Percentiles rank a stretch among this genome's conserved stretches.
phyloP scores from a whole-genome alignment of 2,113 vertebrate species.

The Irena cyanogastra region DNA sequence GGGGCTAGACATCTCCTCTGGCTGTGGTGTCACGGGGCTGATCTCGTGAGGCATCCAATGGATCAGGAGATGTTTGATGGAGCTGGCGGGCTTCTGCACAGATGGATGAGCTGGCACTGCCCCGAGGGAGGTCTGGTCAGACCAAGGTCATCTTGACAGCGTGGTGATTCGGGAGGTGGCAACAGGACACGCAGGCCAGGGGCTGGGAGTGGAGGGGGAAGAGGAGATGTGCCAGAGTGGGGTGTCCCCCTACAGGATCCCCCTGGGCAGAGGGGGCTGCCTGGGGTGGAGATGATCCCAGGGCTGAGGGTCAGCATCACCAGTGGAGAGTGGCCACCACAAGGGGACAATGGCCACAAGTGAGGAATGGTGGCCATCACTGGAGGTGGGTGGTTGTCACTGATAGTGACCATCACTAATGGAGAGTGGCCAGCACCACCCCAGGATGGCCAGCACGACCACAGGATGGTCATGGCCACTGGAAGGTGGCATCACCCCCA shows the following conservation, averaged over 20 bases:
- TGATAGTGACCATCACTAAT: rapidly evolving
- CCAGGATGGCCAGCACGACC: neutral
- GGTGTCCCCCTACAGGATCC: neutral
- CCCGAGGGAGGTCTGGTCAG: neutral
- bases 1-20: neutral
- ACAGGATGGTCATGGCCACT: no score
- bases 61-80: neutral
- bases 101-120: neutral
- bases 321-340: neutral
- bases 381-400: rapidly evolving
- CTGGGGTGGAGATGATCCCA: neutral
- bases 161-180: neutral
- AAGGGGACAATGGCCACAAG: rapidly evolving
- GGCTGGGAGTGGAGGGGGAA: neutral
- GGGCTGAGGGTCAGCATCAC: neutral
- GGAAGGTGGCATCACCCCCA: neutral
- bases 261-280: neutral
- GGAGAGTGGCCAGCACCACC: neutral
- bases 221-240: rapidly evolving
- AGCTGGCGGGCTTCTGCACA: neutral
- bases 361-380: neutral
- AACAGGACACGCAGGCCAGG: neutral
- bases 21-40: neutral
- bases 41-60: neutral
- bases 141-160: neutral